Base-by-base conservation (phyloP, 2,113 vertebrate genomes). In the Ascaphus truei region DNA sequence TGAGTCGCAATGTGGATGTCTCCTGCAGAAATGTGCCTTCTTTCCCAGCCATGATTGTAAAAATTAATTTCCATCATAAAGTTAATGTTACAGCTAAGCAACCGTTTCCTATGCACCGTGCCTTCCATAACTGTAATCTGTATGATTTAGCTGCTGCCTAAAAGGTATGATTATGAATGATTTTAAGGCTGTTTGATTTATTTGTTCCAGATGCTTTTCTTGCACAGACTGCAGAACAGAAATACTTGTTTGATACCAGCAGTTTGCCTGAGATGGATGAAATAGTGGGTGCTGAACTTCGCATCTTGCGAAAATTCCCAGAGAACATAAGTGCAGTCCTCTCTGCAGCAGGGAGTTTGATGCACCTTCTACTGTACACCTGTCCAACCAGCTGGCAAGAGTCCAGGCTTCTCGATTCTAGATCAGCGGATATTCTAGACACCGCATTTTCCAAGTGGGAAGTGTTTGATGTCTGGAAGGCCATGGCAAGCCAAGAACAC, bases 161-260 rank as follows among this genome's bases (percentile, higher is more conserved):
- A 0, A 3, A 3, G 27, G 47, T 12, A 7, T 30, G 29, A 39
- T 13, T 5, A 15, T 16, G 27, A 8, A 26, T 58, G 0, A 1
- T 0, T 0, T 22, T 2, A 1, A 5, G 52, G 56, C 16, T 0
- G 6, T 3, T 29, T 53, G 18, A 4, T 5, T n/a, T 75, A 12
- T 62, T 52, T 0, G 0, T 59, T 39, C 36, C 52, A 4, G n/a
- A 74, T 0, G 73, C 83, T 12, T 41, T 68, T 12, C 63, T 69
- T 0, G 7, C 59, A 1, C 78, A 77, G 51, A 73, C 52, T 0
- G 26, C 67, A 29, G 79, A 75, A 57, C 91, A 91, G 86, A 76
- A 64, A 2, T 94, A 91, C 73, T 58, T 92, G 48, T 95, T 95
- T 12, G 88, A 95, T 73, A 68, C 92, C 60, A 92, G 93, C 64